phyloP scores from a whole-genome alignment of 2,113 vertebrate genomes.

The Ellobius talpinus region DNA sequence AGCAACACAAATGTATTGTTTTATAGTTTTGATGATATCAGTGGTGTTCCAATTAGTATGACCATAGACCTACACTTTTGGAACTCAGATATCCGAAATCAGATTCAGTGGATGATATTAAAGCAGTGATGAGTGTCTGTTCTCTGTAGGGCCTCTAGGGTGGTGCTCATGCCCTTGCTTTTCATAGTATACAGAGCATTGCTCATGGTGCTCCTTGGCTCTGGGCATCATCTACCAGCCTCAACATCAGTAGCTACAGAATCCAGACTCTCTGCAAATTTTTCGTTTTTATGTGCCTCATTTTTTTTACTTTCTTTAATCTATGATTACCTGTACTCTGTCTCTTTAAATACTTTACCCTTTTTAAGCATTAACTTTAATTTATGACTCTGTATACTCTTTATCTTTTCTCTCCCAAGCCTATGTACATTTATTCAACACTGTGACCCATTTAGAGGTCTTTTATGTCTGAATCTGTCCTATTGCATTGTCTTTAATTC shows the following conservation, averaged over 20 bases:
- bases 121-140: background rate
- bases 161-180: background rate
- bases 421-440: no score
- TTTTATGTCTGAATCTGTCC: no score
- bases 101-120: background rate
- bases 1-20: background rate
- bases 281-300: no score
- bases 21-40: background rate
- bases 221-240: background rate
- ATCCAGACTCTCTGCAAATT: no score
- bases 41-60: background rate
- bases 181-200: background rate
- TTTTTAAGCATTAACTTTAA: no score
- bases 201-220: background rate
- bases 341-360: no score
- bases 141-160: background rate
- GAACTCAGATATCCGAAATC: background rate
- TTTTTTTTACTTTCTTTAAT: no score
- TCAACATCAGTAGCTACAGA: background rate
- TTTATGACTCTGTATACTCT: no score
- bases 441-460: no score
- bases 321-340: no score
- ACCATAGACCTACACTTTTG: background rate
- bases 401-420: no score
- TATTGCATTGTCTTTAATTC: no score